phyloP scores from a whole-genome alignment of 2,797 vertebrate genomes.

The Falco concolor region DNA sequence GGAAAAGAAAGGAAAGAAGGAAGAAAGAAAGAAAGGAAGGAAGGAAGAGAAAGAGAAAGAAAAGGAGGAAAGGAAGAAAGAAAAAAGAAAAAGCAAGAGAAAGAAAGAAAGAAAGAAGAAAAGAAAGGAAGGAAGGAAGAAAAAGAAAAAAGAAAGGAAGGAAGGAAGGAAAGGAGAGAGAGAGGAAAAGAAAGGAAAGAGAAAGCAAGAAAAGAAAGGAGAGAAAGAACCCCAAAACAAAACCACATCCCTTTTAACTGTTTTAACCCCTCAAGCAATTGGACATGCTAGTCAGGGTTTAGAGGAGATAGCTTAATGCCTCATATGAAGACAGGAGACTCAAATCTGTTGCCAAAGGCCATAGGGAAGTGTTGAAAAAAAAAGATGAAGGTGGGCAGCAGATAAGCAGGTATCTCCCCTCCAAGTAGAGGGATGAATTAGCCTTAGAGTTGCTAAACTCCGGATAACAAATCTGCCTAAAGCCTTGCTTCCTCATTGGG shows the following conservation, averaged over 20 bases:
- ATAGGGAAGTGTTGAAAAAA: constrained; percentile 1
- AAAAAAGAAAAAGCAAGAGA: neutral
- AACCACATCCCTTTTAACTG: neutral
- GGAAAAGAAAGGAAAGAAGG: too few relatives aligned
- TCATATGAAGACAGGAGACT: neutral
- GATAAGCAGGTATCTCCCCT: constrained; percentile 1
- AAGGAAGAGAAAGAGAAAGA: neutral
- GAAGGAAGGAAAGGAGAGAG: neutral
- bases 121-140: neutral
- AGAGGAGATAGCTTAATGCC: neutral
- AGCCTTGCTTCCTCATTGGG: constrained; percentile 53
- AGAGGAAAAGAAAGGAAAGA: too few relatives aligned
- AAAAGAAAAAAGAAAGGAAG: neutral
- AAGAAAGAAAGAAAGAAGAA: too few relatives aligned
- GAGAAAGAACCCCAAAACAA: neutral
- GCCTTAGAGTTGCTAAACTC: constrained; percentile 40
- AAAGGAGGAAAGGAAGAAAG: neutral
- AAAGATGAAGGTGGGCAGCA: neutral
- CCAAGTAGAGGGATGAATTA: constrained; percentile 39
- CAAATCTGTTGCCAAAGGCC: constrained; percentile 40
- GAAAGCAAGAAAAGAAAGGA: neutral
- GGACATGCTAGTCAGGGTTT: neutral
- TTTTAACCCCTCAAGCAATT: constrained; percentile 18
- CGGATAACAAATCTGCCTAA: constrained; percentile 31
- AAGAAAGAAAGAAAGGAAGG: neutral